A percentile compares a stretch with the other conserved stretches of the same genome.
Conservation (phyloP, 2,888 invertebrate genomes). For the Eurytoma adleriae region DNA sequence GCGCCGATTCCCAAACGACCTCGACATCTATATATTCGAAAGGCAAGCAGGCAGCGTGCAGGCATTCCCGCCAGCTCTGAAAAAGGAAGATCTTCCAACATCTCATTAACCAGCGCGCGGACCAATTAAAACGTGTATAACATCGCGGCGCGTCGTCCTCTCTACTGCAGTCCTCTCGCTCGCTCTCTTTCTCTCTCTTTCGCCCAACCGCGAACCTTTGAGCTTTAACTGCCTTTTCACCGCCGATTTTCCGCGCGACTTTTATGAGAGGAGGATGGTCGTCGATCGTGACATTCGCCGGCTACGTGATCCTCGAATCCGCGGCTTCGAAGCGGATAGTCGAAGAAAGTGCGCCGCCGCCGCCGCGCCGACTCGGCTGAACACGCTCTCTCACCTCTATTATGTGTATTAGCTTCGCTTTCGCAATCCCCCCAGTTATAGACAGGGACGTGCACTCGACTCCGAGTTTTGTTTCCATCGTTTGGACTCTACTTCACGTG, state of each 20-base stretch:
- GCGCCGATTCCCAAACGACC: constrained; percentile 13
- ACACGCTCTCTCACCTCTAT: constrained; percentile 56
- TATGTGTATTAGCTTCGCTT: constrained; percentile 68
- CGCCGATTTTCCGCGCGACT: constrained; percentile 11
- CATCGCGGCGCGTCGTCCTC: constrained; percentile 6
- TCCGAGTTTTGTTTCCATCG: not conserved
- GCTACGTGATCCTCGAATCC: not conserved
- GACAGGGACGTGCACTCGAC: not conserved
- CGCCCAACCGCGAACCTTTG: not conserved
- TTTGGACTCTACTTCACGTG: not conserved
- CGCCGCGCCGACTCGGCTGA: not conserved
- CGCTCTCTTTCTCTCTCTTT: not conserved
- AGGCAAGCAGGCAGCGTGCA: not conserved
- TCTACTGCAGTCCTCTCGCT: not conserved
- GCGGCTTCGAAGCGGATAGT: not conserved
- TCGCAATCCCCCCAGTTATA: constrained; percentile 64
- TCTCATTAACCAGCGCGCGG: constrained; percentile 45
- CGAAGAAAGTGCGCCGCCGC: constrained; percentile 33
- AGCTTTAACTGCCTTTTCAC: constrained; percentile 32
- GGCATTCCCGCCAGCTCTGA: not conserved
- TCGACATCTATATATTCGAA: not conserved
- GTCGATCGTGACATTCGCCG: constrained; percentile 41
- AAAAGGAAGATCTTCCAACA: constrained; percentile 1
- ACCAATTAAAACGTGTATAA: constrained; percentile 53
- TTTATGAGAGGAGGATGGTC: constrained; percentile 29